These are phyloP conservation scores for Caenorhabditis afra DNA, from an alignment of 2,888 invertebrate genomes.

Conservation along the genomic window DNA sequence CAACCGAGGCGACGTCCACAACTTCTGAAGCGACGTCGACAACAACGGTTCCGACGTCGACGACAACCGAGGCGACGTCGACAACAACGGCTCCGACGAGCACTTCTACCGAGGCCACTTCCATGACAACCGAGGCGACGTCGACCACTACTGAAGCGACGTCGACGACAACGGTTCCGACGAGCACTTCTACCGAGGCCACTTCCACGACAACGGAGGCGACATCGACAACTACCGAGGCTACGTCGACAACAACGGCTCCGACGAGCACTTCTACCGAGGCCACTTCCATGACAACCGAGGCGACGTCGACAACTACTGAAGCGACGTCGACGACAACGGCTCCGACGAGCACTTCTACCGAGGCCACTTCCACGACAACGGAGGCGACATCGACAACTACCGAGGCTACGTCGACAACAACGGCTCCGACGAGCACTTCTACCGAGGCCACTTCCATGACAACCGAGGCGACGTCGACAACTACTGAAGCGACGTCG, in stretches of 20 bases:
- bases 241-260: neutral
- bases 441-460: too few relatives aligned
- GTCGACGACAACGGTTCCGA: neutral
- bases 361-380: neutral
- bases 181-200: neutral
- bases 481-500: neutral
- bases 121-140: neutral
- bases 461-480: neutral
- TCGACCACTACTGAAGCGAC: neutral
- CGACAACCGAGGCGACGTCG: neutral
- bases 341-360: neutral
- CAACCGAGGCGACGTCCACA: too few relatives aligned
- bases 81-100: neutral
- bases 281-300: neutral
- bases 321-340: neutral
- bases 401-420: neutral
- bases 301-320: neutral
- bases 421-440: neutral
- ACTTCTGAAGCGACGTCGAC: too few relatives aligned
- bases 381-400: neutral
- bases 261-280: too few relatives aligned
- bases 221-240: neutral
- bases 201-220: neutral
- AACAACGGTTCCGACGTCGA: neutral
- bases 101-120: neutral